phyloP scores from a whole-genome alignment of 1,140 invertebrate species.

The Steinernema feltiae region DNA sequence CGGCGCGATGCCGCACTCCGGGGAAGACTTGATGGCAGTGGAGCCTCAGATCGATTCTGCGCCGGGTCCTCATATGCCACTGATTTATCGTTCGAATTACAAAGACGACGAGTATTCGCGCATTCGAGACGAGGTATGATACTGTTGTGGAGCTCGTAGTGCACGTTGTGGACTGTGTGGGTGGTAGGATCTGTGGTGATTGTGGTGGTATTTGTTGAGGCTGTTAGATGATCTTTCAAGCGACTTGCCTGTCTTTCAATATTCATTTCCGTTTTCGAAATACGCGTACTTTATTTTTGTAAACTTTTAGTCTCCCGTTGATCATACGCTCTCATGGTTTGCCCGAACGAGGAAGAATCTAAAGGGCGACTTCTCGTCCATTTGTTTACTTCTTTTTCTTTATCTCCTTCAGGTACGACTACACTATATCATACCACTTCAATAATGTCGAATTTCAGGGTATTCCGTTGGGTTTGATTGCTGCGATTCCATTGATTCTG shows the following conservation, averaged over 20 bases:
- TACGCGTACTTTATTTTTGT: background rate
- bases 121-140: slow-evolving; percentile 19
- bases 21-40: slow-evolving; percentile 39
- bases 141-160: background rate
- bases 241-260: no score
- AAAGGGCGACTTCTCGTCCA: slow-evolving; percentile 56
- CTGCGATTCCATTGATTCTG: slow-evolving; percentile 87
- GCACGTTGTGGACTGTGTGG: background rate
- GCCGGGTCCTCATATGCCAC: slow-evolving; percentile 31
- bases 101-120: background rate
- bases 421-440: no score
- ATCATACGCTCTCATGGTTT: slow-evolving; percentile 36
- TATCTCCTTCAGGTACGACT: slow-evolving; percentile 56
- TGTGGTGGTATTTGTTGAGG: background rate
- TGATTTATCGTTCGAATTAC: slow-evolving; percentile 15
- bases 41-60: slow-evolving; percentile 35
- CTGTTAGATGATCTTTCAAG: slow-evolving; percentile 17
- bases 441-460: slow-evolving; percentile 74
- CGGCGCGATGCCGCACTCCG: slow-evolving; percentile 24
- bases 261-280: background rate
- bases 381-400: slow-evolving; percentile 48
- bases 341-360: slow-evolving; percentile 41
- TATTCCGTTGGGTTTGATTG: slow-evolving; percentile 84
- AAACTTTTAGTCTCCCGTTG: slow-evolving; percentile 39
- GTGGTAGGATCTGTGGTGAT: background rate